A percentile compares a stretch with the other conserved stretches of the same genome.
phyloP scores from a whole-genome alignment of 2,888 invertebrate species.

The Trachelus iudaicus region DNA sequence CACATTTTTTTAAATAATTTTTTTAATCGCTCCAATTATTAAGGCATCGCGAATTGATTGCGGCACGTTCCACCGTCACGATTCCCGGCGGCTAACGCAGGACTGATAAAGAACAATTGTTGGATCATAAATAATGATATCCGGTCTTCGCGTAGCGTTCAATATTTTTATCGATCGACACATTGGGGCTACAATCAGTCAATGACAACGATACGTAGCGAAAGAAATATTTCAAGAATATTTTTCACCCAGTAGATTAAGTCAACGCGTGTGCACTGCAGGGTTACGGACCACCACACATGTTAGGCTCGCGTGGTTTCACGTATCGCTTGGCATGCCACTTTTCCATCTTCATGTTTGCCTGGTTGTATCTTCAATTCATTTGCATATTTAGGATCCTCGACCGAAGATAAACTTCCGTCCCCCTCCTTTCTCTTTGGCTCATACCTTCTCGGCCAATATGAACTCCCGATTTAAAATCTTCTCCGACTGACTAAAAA shows the following conservation, averaged over 20 bases:
- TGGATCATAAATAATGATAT: neutral
- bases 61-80: neutral
- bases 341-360: conserved; percentile 53
- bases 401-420: conserved; percentile 29
- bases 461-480: conserved; percentile 47
- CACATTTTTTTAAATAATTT: conserved; percentile 39
- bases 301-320: conserved; percentile 1
- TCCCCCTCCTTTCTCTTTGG: conserved; percentile 34
- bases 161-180: neutral
- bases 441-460: conserved; percentile 36
- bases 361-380: conserved; percentile 60
- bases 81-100: neutral
- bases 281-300: neutral
- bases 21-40: neutral
- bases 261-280: neutral
- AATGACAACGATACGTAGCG: neutral
- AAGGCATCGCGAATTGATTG: neutral
- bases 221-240: neutral
- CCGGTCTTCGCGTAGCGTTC: neutral
- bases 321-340: conserved; percentile 27
- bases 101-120: neutral
- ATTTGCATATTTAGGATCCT: conserved; percentile 60
- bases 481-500: conserved; percentile 57
- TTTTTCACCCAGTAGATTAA: neutral
- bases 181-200: neutral